Evolutionary conservation across 2,113 vertebrate genomes (phyloP), one percentile per base, ranked within the genome.

Genomic region (Platichthys flesus): DNA sequence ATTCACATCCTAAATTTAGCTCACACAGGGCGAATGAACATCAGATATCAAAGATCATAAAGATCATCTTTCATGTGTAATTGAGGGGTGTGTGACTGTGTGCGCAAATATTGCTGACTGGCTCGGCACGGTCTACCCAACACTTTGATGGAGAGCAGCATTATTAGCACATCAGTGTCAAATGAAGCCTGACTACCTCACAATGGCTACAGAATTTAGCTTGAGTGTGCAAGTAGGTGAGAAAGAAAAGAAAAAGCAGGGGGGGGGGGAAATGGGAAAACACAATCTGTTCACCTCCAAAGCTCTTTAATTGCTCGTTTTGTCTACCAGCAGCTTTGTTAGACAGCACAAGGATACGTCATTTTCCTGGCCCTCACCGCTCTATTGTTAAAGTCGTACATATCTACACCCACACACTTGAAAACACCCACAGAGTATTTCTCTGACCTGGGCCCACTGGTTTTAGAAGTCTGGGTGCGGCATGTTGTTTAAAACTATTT

Each of bases 401-500:
- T 62, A 68, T 77, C 52, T 37, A 54, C 9, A 52, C 51, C 23
- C 24, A 67, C 72, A 69, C 81, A 82, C 68, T 73, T 75, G 21
- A 65, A 5, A 10, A 57, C 59, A 78, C 49, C 78, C 26, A 70
- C 37, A 57, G 8, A 54, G 64, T 12, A 49, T 57, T 82, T 79
- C 35, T 78, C 14, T 40, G 51, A 86, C 71, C 78, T 65, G 59
- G 78, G 67, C 63, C 69, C 69, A 64, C 76, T 78, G 71, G 23
- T 69, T 85, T 24, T 51, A 56, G 45, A 37, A 65, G 56, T 18
- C 21, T 49, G 82, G 75, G 80, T 64, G 79, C 72, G 82, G 71
- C 42, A 35, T 15, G 21, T 31, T 71, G 15, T 56, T 67, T 49
- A 12, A 51, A 75, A 61, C 26, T 16, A 42, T 57, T 61, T 67